These are phyloP conservation scores for Teleopsis dalmanni DNA, from an alignment of 1,140 invertebrate genomes.

Conservation along the genomic window DNA sequence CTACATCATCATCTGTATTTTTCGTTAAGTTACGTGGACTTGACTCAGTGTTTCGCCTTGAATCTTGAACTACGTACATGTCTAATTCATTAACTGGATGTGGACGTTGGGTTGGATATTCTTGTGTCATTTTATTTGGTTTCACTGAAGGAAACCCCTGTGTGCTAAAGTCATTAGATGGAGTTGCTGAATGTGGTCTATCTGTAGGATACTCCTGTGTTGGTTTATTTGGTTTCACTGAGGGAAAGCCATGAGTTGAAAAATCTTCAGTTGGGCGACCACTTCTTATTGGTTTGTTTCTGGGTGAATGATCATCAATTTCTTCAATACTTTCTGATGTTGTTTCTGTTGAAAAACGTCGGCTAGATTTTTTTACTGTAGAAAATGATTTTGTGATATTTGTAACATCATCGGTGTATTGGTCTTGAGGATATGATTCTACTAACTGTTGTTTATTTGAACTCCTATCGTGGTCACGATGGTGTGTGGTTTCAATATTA, in stretches of 20 bases:
- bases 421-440: constrained; percentile 1
- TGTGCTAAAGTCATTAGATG: constrained; percentile 27
- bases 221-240: constrained; percentile 32
- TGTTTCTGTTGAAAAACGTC: constrained; percentile 35
- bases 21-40: neutral
- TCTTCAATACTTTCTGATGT: constrained; percentile 37
- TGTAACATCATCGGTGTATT: constrained; percentile 18
- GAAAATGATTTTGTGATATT: constrained; percentile 21
- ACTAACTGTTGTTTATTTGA: neutral
- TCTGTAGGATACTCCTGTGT: constrained; percentile 35
- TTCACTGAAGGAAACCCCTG: constrained; percentile 40
- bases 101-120: constrained; percentile 21
- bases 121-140: constrained; percentile 35
- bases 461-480: constrained; percentile 5
- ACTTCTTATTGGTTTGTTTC: neutral
- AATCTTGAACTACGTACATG: neutral
- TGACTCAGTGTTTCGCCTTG: neutral
- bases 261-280: constrained; percentile 19
- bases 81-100: neutral
- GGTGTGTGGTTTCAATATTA: constrained; percentile 13
- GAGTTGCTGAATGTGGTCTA: constrained; percentile 8
- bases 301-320: constrained; percentile 16
- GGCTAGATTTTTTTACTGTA: constrained; percentile 33
- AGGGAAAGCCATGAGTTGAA: constrained; percentile 38
- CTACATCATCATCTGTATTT: constrained; percentile 18